Conservation (phyloP, 2,113 vertebrate species). For the Odobenus rosmarus region DNA sequence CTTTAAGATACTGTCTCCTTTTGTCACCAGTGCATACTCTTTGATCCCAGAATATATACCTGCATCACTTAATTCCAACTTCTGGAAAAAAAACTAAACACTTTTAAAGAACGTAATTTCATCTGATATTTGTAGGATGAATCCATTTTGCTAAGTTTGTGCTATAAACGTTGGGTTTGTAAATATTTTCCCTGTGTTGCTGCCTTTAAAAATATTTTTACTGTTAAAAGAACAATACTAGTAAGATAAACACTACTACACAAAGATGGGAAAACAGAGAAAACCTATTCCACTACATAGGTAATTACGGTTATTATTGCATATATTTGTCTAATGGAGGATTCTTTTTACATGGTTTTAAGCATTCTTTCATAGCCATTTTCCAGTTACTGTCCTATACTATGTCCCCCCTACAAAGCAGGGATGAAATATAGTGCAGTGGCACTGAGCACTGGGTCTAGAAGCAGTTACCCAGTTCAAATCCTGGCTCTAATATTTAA, state of each 20-base stretch:
- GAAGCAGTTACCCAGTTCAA: background rate
- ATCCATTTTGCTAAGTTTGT: background rate
- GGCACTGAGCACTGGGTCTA: background rate
- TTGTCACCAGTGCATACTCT: background rate
- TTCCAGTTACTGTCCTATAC: background rate
- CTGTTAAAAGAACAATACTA: background rate
- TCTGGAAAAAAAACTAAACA: background rate
- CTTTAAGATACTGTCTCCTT: background rate
- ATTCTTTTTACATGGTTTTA: background rate
- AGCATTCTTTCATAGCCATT: background rate
- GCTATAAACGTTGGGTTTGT: background rate
- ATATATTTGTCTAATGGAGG: background rate
- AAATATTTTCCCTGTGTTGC: background rate
- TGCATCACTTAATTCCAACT: background rate
- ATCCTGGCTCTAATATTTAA: background rate
- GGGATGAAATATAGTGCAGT: background rate
- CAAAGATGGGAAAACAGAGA: conserved; percentile 11
- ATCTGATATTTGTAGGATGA: background rate
- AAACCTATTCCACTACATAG: background rate
- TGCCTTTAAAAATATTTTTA: background rate
- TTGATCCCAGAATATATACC: background rate
- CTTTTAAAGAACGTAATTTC: conserved; percentile 23
- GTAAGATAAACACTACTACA: background rate
- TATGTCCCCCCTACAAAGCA: background rate
- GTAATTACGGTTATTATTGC: background rate